These are phyloP conservation scores for Xestoiulus laeticollis DNA, from an alignment of 2,888 invertebrate genomes.

Conservation along the genomic window DNA sequence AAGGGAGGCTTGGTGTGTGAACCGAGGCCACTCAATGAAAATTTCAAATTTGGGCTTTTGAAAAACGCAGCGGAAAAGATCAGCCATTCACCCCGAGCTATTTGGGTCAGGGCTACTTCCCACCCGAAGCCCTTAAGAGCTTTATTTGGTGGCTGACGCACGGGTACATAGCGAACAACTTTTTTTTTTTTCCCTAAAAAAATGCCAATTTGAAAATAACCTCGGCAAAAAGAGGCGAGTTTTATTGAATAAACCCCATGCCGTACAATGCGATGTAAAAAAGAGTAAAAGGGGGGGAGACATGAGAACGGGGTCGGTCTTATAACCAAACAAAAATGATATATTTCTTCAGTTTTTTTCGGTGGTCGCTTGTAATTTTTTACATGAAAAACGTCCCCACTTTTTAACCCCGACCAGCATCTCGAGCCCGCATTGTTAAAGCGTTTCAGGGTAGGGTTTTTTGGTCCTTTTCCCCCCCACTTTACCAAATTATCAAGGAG, in stretches of 20 bases:
- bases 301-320: background rate
- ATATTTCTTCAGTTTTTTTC: background rate
- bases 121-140: constrained; percentile 20
- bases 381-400: background rate
- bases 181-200: background rate
- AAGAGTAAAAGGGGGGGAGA: constrained; percentile 1
- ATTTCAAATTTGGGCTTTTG: constrained; percentile 23
- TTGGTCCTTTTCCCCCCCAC: background rate
- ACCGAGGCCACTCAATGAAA: constrained; percentile 34
- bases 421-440: background rate
- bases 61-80: constrained; percentile 32
- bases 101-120: constrained; percentile 51
- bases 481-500: background rate
- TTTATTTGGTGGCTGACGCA: background rate
- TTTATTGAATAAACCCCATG: background rate
- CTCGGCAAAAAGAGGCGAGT: background rate
- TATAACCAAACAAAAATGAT: background rate
- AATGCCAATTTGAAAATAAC: constrained; percentile 28
- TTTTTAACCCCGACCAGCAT: background rate
- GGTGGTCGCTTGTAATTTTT: background rate
- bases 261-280: background rate
- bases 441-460: background rate
- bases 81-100: constrained; percentile 51
- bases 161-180: background rate
- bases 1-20: constrained; percentile 35